Conservation (phyloP, 64 coral and sea anemone species). For the Trachythela sp. region DNA sequence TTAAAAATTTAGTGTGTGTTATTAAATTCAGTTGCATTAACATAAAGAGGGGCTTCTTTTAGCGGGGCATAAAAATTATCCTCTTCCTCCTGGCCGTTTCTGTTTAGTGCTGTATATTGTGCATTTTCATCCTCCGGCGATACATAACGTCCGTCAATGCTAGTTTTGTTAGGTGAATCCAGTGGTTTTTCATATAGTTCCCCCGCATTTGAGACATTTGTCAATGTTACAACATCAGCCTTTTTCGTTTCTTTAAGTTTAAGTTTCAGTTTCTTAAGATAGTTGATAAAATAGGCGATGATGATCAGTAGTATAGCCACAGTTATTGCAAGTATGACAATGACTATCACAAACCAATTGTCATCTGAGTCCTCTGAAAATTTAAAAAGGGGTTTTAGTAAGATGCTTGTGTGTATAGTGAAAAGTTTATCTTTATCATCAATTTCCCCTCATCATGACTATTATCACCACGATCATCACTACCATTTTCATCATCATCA, state of each 20-base stretch:
- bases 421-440: no score
- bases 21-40: background rate
- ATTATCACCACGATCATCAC: no score
- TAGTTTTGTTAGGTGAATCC: background rate
- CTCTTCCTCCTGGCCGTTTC: background rate
- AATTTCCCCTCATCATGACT: no score
- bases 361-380: background rate
- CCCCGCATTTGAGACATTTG: background rate
- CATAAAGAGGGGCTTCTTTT: background rate
- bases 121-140: background rate
- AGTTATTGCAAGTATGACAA: background rate
- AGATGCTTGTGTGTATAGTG: background rate
- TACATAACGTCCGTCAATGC: background rate
- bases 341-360: background rate
- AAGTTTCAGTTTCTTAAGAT: background rate
- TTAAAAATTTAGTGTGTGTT: background rate
- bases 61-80: background rate
- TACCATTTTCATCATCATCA: no score
- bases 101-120: background rate
- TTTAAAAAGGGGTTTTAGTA: background rate
- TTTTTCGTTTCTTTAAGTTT: background rate
- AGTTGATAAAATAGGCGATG: background rate
- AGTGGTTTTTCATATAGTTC: background rate
- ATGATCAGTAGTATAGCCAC: background rate
- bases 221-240: background rate